Base-by-base conservation (phyloP, 2,888 invertebrate genomes). In the Rhagophthalmus giganteus region DNA sequence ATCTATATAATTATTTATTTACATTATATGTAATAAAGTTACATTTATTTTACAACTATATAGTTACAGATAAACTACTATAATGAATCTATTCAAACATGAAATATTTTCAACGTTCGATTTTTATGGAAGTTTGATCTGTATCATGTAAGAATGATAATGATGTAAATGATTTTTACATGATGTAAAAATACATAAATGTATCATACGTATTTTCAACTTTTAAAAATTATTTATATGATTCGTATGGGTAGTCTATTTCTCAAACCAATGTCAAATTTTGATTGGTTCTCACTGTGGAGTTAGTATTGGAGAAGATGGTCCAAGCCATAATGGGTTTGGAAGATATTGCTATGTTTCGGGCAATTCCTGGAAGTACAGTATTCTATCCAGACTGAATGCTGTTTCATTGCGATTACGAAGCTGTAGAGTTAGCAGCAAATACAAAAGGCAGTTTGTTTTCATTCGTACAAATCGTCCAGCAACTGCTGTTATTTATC, bases 241-340 rank as follows among this genome's bases (percentile, higher is more conserved):
- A 92, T 99, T 71, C 89, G 99, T 57, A 99, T 99, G 98, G 99
- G 94, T 12, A 80, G 85, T 98, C 98, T 37, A 96, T 99, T 72
- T 97, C 97, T 25, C 96, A 96, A 80, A 90, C 94, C 13, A 97
- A 99, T 76, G 89, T 94, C 11, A 99, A 66, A 98, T 78, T 92
- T 96, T 74, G 93, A 69, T 81, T 52, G 97, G 97, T 0, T 98
- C 98, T 0, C 99, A 99, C 78, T 95, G 94, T 75, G 99, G 99
- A 30, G 90, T 97, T 12, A 94, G 94, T 68, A 99, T 99, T 76
- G 99, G 97, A 20, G 97, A 97, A 78, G 98, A 98, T 77, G 98
- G 98, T 0, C 98, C 99, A 10, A 94, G 94, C 46, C 99, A 99
- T 54, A 79, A 99, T 99, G 99, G 99, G 94, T 2, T 81, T 99